phyloP scores from a whole-genome alignment of 2,113 vertebrate species.

The Astur gentilis region DNA sequence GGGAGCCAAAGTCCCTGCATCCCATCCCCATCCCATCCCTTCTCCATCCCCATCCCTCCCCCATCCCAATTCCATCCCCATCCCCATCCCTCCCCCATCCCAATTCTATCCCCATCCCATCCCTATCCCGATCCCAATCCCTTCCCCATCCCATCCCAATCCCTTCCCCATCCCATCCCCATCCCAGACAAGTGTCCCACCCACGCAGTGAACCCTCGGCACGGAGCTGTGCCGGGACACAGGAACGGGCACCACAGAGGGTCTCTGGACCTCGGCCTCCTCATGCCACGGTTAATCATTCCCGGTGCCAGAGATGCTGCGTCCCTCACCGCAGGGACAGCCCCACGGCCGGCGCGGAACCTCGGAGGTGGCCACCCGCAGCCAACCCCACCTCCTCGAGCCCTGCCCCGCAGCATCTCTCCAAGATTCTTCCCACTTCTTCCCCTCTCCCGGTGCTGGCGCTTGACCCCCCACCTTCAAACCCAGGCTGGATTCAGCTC shows the following conservation, averaged over 20 bases:
- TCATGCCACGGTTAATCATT: accelerated
- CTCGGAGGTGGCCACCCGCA: not conserved
- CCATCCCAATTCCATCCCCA: not conserved
- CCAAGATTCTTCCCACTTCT: not conserved
- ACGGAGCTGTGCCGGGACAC: not conserved
- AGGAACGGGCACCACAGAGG: not conserved
- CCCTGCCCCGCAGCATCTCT: not conserved
- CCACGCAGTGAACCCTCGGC: no score
- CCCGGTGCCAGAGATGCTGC: not conserved
- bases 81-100: not conserved
- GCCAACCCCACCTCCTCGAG: not conserved
- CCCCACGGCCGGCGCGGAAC: not conserved
- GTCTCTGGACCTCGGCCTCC: not conserved
- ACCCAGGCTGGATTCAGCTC: not conserved
- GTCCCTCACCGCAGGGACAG: not conserved
- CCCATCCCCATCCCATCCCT: not conserved
- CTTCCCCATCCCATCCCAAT: not conserved
- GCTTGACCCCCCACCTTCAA: not conserved
- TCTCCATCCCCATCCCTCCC: not conserved
- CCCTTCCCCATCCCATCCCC: no score
- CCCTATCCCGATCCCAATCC: no score
- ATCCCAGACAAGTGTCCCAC: not conserved
- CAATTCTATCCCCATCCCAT: not conserved
- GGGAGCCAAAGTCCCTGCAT: not conserved
- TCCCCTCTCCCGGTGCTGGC: no score